A percentile compares a stretch with the other conserved stretches of the same genome.
Evolutionary conservation across 2,797 vertebrate species (phyloP).

Genomic region (Poeciliopsis paucimaculata): DNA sequence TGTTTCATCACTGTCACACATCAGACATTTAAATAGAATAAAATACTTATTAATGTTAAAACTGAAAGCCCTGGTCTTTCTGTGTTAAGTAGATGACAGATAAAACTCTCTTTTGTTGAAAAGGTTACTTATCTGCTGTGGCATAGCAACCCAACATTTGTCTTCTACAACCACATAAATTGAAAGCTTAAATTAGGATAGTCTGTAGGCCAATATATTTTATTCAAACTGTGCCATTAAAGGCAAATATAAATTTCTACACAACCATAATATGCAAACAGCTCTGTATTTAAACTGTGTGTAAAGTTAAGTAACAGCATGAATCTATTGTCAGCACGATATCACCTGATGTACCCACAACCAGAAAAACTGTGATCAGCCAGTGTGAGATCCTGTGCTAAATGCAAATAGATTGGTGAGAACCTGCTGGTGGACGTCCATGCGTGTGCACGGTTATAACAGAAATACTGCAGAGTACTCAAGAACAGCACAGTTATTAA

Average conservation of each 20-base stretch:
- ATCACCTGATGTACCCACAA: slow-evolving; percentile 20
- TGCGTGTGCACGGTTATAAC: slow-evolving; percentile 6
- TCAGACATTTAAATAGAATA: not conserved
- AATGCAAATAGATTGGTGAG: slow-evolving; percentile 26
- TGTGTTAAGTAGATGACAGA: not conserved
- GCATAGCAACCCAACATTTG: not conserved
- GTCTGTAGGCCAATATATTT: not conserved
- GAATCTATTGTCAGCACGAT: slow-evolving; percentile 26
- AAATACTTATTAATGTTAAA: not conserved
- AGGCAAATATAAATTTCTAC: not conserved
- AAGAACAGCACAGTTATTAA: slow-evolving; percentile 56
- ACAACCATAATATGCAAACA: not conserved
- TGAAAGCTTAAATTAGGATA: not conserved
- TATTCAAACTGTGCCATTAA: not conserved
- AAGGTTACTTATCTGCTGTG: not conserved
- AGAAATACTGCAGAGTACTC: slow-evolving; percentile 47
- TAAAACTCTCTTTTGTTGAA: not conserved
- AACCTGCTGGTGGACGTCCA: not conserved
- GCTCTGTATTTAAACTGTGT: slow-evolving; percentile 1
- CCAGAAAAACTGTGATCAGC: slow-evolving; percentile 11
- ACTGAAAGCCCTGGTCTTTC: not conserved
- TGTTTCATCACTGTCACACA: not conserved
- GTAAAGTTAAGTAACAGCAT: not conserved
- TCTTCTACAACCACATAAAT: not conserved
- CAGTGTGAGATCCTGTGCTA: not conserved